Evolutionary conservation across 2,797 vertebrate genomes (phyloP).

Genomic region (Leucoraja ocellata): DNA sequence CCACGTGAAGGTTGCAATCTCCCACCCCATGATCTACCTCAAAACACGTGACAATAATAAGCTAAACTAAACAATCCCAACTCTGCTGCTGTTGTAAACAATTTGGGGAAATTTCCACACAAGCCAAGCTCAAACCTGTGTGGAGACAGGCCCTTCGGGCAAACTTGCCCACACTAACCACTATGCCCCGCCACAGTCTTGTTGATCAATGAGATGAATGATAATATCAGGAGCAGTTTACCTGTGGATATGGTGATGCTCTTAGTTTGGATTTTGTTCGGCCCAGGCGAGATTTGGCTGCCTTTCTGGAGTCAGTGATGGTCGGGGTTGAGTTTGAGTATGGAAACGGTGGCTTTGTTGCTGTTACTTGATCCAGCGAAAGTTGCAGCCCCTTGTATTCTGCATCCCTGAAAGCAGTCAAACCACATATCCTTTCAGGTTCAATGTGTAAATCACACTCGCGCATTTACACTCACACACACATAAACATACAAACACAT

Average conservation of each 20-base stretch:
- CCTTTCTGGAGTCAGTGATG: constrained; percentile 70
- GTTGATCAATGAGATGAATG: not conserved
- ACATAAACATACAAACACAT: too few relatives aligned
- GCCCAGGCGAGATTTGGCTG: constrained; percentile 68
- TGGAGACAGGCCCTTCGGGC: too few relatives aligned
- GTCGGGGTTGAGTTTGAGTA: constrained; percentile 66
- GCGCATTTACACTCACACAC: too few relatives aligned
- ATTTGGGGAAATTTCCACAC: not conserved
- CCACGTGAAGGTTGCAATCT: too few relatives aligned
- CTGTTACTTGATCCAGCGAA: constrained; percentile 85
- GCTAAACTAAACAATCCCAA: not conserved
- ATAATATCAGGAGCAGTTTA: constrained; percentile 48
- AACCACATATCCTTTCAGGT: not conserved
- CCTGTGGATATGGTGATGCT: constrained; percentile 89
- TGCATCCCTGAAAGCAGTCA: constrained; percentile 67
- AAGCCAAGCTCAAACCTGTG: too few relatives aligned
- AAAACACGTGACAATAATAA: too few relatives aligned
- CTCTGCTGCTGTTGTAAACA: not conserved
- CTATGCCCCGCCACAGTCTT: too few relatives aligned
- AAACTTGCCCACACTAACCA: not conserved
- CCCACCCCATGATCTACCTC: too few relatives aligned
- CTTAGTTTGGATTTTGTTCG: constrained; percentile 80
- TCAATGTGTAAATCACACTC: not conserved
- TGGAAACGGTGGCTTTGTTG: constrained; percentile 74
- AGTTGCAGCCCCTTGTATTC: constrained; percentile 95